Evolutionary conservation across 2,888 invertebrate genomes (phyloP), one percentile per base, ranked within the genome.

Genomic region (Ectemnius lituratus): DNA sequence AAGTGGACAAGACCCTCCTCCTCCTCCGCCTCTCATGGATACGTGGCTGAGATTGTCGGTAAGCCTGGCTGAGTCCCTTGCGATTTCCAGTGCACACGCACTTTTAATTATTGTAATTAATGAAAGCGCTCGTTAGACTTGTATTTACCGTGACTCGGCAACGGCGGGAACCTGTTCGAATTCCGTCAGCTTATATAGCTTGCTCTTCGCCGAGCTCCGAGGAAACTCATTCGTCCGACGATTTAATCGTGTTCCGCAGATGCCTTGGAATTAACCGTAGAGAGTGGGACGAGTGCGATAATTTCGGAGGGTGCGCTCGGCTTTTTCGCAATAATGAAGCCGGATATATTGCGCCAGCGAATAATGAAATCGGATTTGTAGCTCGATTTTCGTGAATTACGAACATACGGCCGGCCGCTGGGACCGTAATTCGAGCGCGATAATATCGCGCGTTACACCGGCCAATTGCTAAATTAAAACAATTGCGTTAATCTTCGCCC

Each of bases 1-100:
- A 94, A 95, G 95, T 94, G 91, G 90, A 87, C 67, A 62, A 63
- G 62, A 70, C 57, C 73, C 57, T 67, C 57, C 62, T 57, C 20
- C 61, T 67, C 49, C 66, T n/a, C 49, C 4, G 4, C 52, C 16
- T 52, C 52, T 52, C 37, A 20, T 18, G 18, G 37, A 37, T 28
- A 27, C 45, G 59, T 67, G 60, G 67, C 49, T 20, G 47, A 8
- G 37, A 59, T 74, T 71, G 68, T 79, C 61, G 75, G 81, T 76
- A 75, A 74, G 77, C 76, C 61, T 65, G 67, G 75, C 73, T 37
- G 37, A 37, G 37, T 66, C 56, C 65, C 79, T 74, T 73, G 57
- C n/a, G 23, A 47, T 37, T 37, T 37, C 37, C 46, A 37, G 56
- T 69, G 63, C n/a, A 52, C n/a, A 52, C 13, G 52, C 52, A 37